These are phyloP conservation scores for Augiades crinisus DNA, from an alignment of 2,888 invertebrate genomes.

Conservation along the genomic window DNA sequence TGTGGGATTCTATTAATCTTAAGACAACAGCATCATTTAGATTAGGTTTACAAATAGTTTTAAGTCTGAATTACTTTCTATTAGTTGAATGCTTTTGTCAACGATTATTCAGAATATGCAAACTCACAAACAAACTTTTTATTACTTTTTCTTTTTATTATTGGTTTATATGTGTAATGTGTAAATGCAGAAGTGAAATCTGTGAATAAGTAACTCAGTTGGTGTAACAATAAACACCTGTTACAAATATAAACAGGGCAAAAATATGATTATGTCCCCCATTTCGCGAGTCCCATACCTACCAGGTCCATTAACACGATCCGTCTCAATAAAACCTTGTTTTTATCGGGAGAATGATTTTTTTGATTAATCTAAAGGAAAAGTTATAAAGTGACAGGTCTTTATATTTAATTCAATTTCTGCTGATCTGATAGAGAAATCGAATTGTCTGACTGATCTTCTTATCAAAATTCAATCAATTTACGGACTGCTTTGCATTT, in stretches of 20 bases:
- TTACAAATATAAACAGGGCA: not conserved
- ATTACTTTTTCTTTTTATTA: no score
- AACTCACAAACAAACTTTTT: no score
- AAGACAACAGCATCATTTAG: no score
- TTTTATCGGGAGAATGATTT: constrained; percentile 6
- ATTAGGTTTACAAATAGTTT: no score
- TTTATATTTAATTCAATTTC: constrained; percentile 6
- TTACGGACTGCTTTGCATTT: constrained; percentile 5
- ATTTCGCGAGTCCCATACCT: not conserved
- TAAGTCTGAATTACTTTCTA: no score
- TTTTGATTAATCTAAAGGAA: constrained; percentile 6
- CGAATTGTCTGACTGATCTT: not conserved
- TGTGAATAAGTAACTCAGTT: not conserved
- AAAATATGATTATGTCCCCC: not conserved
- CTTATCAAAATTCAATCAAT: not conserved
- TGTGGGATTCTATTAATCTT: no score
- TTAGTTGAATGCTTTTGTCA: no score
- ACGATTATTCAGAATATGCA: no score
- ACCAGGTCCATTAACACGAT: not conserved
- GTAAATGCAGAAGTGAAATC: no score
- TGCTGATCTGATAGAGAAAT: constrained; percentile 8
- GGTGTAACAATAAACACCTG: not conserved
- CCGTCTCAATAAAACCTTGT: not conserved
- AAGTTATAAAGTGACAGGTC: constrained; percentile 12
- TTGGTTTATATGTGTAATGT: no score